Base-by-base conservation (phyloP, 2,113 vertebrate genomes). In the Hemibates koningsi region DNA sequence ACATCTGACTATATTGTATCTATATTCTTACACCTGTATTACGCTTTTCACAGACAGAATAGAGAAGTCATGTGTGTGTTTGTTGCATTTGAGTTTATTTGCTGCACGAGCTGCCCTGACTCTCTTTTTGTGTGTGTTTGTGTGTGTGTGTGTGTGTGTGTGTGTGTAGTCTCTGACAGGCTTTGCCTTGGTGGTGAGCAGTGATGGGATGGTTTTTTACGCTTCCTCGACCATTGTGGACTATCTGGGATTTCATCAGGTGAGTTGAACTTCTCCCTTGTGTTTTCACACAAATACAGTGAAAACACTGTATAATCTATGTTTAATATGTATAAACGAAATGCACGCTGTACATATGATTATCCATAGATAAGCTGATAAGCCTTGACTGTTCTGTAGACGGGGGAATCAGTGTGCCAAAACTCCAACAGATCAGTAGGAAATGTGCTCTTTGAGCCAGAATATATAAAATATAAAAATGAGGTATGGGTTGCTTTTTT, bases 171-270 rank as follows among this genome's bases (percentile, higher is more conserved):
- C 98, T 56, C 95, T 99, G 76, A 97, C 97, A 9, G 99, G 99
- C 82, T 99, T 99, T 76, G 97, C 98, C 0, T 89, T 99, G 96
- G 97, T 99, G 76, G 97, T 99, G 91, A 99, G 97, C 91, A 97
- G 97, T 9, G 98, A 99, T 71, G 99, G 99, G 45, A 98, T 98
- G 97, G 98, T 99, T 83, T 99, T 99, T 86, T 99, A 99, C 7
- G 98, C 98, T 0, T 99, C 99, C 3, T 98, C 98, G 0, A 99
- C 98, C 5, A 99, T 99, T 43, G 97, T 97, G 91, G 98, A 99
- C 93, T 98, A 99, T 66, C 95, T 99, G 93, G 99, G 99, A 79
- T 99, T 99, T 95, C 98, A 99, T 94, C 99, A 99, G 98, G 99
- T 99, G 95, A 94, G 95, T 86, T 86, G 7, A 34, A 14, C 14